Evolutionary conservation across 1,140 invertebrate genomes (phyloP).

Genomic region (Saccostrea cuccullata): DNA sequence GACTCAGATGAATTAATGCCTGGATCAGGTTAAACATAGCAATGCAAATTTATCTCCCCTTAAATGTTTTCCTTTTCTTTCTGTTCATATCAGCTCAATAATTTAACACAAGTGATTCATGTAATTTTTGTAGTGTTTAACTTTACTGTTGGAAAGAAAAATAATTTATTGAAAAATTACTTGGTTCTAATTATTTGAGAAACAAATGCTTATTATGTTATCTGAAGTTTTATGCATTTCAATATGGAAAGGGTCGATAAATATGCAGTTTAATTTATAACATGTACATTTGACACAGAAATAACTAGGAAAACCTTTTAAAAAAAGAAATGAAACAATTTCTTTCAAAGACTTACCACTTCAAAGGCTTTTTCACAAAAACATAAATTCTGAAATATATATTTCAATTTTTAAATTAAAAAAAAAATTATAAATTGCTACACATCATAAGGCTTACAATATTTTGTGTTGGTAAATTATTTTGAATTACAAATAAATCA

Average conservation of each 20-base stretch:
- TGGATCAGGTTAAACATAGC: background rate
- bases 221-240: too few species aligned
- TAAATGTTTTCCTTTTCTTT: background rate
- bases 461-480: too few species aligned
- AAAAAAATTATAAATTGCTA: too few species aligned
- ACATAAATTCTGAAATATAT: too few species aligned
- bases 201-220: background rate
- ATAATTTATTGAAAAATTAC: background rate
- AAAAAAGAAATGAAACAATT: too few species aligned
- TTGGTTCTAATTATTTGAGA: background rate
- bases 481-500: too few species aligned
- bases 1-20: conserved; percentile 52
- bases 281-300: background rate
- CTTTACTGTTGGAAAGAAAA: conserved; percentile 7
- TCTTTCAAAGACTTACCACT: too few species aligned
- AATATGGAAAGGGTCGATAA: too few species aligned
- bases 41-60: background rate
- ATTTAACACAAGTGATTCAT: conserved; percentile 1
- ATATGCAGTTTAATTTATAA: background rate
- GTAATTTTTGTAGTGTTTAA: background rate
- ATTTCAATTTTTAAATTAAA: too few species aligned
- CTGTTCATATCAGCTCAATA: background rate
- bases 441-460: too few species aligned
- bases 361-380: too few species aligned
- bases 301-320: too few species aligned